Conservation (phyloP, 2,888 invertebrate species). For the Gnatocerus cornutus region DNA sequence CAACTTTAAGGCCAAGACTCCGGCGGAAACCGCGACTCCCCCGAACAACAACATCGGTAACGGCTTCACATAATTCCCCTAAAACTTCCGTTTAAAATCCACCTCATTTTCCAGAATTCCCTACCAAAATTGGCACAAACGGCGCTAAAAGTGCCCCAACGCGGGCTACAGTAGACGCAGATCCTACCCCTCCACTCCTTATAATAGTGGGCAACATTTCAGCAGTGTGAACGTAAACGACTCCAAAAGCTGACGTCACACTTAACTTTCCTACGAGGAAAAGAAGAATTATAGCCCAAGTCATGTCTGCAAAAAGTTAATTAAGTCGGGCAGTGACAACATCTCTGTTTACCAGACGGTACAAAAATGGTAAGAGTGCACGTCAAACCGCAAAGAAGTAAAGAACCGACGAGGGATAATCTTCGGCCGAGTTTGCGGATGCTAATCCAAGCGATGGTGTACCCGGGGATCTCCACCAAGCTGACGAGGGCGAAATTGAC, state of each 20-base stretch:
- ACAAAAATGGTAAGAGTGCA: constrained; percentile 75
- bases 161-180: constrained; percentile 75
- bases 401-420: constrained; percentile 72
- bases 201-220: constrained; percentile 74
- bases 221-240: constrained; percentile 77
- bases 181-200: constrained; percentile 76
- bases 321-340: constrained; percentile 6
- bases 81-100: constrained; percentile 36
- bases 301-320: constrained; percentile 65
- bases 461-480: constrained; percentile 77
- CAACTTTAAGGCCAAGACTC: constrained; percentile 73
- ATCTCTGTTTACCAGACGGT: constrained; percentile 67
- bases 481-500: constrained; percentile 78
- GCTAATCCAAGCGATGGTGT: constrained; percentile 73
- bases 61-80: constrained; percentile 71
- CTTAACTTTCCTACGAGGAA: constrained; percentile 78
- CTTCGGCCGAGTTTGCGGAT: constrained; percentile 74
- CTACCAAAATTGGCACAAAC: constrained; percentile 75
- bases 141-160: constrained; percentile 78
- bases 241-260: constrained; percentile 77
- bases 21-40: constrained; percentile 72
- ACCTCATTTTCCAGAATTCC: background rate
- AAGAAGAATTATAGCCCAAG: constrained; percentile 74
- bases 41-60: constrained; percentile 73
- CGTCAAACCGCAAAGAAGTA: constrained; percentile 72